Percentiles rank a stretch among this genome's conserved stretches.
phyloP scores from a whole-genome alignment of 2,888 invertebrate genomes.

The Thera britannica region DNA sequence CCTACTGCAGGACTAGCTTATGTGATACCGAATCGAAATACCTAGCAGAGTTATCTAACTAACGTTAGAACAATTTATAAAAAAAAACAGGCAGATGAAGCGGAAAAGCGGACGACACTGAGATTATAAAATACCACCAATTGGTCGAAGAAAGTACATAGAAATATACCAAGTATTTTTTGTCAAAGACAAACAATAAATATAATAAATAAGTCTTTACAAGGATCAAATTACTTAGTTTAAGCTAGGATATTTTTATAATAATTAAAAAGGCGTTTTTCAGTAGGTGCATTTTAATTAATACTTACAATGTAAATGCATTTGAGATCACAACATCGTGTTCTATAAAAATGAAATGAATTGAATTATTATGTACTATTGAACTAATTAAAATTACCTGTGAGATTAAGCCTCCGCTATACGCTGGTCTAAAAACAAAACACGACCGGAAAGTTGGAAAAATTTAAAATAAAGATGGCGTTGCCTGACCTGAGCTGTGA shows the following conservation, averaged over 20 bases:
- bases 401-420: too few species aligned
- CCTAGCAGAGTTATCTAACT: slow-evolving; percentile 44
- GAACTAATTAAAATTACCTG: not conserved
- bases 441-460: too few species aligned
- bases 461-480: too few species aligned
- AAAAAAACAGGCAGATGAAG: slow-evolving; percentile 36
- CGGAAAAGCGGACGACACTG: slow-evolving; percentile 60
- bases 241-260: slow-evolving; percentile 19
- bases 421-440: too few species aligned
- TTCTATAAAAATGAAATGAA: not conserved
- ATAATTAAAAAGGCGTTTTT: slow-evolving; percentile 17
- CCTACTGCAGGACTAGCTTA: slow-evolving; percentile 59
- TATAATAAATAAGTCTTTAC: slow-evolving; percentile 13
- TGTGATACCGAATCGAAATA: slow-evolving; percentile 48
- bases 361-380: too few species aligned
- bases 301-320: slow-evolving; percentile 10
- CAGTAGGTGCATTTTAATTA: slow-evolving; percentile 8
- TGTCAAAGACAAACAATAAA: slow-evolving; percentile 20
- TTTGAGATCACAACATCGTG: slow-evolving; percentile 11
- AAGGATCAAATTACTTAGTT: slow-evolving; percentile 18
- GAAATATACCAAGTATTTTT: slow-evolving; percentile 6
- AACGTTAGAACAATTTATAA: slow-evolving; percentile 15
- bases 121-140: slow-evolving; percentile 53
- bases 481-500: too few species aligned
- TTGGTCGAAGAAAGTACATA: slow-evolving; percentile 39